These are phyloP conservation scores for Scophthalmus maximus DNA, from an alignment of 2,113 vertebrate species.

Conservation along the genomic window DNA sequence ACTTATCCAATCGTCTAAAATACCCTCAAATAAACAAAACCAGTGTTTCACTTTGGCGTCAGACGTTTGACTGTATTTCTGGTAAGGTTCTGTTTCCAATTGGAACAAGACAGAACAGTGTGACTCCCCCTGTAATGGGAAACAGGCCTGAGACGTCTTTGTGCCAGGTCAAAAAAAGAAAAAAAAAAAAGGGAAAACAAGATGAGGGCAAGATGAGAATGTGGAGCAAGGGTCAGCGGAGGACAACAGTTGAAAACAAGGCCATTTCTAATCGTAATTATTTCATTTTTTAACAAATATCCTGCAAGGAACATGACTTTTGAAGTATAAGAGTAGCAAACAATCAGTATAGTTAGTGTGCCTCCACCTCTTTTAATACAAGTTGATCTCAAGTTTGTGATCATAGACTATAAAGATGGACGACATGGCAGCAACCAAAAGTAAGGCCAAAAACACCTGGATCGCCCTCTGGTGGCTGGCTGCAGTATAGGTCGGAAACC, in stretches of 20 bases:
- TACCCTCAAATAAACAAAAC: neutral
- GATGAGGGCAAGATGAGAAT: conserved; percentile 27
- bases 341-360: no score
- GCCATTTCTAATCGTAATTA: neutral
- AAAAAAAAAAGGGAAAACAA: conserved; percentile 12
- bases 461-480: no score
- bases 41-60: conserved; percentile 14
- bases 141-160: conserved; percentile 62
- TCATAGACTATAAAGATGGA: no score
- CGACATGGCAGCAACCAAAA: no score
- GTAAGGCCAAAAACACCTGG: no score
- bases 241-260: conserved; percentile 8
- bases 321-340: neutral
- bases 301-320: neutral
- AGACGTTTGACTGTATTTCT: conserved; percentile 45
- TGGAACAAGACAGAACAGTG: conserved; percentile 62
- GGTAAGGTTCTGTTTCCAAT: conserved; percentile 71
- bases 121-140: conserved; percentile 75
- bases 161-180: conserved; percentile 52
- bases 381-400: neutral
- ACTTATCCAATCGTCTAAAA: conserved; percentile 20
- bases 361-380: neutral
- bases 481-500: no score
- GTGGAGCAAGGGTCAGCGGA: conserved; percentile 56
- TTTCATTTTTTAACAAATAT: neutral